phyloP scores from a whole-genome alignment of 92 coral and sea anemone genomes.

The Porites divaricata region DNA sequence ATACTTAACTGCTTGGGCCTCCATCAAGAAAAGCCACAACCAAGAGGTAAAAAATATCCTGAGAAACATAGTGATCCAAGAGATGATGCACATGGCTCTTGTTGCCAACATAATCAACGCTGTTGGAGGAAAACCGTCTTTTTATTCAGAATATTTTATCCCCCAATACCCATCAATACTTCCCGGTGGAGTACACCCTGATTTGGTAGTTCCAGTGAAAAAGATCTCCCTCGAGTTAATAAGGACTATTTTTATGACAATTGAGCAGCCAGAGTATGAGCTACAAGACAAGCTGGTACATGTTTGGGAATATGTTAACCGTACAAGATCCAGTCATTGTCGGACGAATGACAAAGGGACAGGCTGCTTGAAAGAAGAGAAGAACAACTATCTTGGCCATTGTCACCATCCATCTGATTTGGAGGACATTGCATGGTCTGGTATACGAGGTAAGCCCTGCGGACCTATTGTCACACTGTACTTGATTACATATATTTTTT shows the following conservation, averaged over 20 bases:
- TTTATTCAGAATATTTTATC: constrained; percentile 50
- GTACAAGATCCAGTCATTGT: background rate
- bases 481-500: too few relatives aligned
- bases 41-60: constrained; percentile 46
- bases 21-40: constrained; percentile 72
- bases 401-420: background rate
- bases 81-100: constrained; percentile 80
- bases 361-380: background rate
- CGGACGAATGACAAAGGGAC: background rate
- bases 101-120: constrained; percentile 87
- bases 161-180: constrained; percentile 72
- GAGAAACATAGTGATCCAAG: constrained; percentile 58
- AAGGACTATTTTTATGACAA: constrained; percentile 79
- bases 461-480: background rate
- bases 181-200: constrained; percentile 87
- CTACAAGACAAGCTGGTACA: constrained; percentile 1
- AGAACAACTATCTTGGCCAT: background rate
- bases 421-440: background rate
- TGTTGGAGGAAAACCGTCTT: constrained; percentile 72
- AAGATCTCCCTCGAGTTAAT: constrained; percentile 71
- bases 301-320: background rate
- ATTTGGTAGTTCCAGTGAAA: constrained; percentile 68
- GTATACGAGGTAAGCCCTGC: background rate
- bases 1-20: constrained; percentile 71
- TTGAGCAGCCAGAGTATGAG: constrained; percentile 60